Percentiles rank a stretch among this genome's conserved stretches.
Evolutionary conservation across 2,113 vertebrate species (phyloP).

Genomic region (Zapornia atra): DNA sequence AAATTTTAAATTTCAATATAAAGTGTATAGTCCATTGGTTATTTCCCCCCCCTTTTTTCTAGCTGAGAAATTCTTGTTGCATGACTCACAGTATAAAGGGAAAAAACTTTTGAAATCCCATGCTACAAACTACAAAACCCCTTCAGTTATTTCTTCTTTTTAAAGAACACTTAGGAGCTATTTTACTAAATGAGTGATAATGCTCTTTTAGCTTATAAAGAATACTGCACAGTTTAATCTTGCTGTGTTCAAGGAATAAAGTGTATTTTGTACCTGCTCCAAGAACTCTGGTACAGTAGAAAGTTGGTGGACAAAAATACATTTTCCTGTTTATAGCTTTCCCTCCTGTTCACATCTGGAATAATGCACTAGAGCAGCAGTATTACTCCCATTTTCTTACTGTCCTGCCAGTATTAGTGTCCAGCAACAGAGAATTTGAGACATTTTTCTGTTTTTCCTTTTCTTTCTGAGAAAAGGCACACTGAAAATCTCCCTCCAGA

Average conservation of each 20-base stretch:
- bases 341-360: slow-evolving; percentile 63
- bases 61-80: neutral
- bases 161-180: neutral
- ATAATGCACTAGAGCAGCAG: slow-evolving; percentile 42
- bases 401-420: slow-evolving; percentile 40
- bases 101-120: neutral
- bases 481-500: neutral
- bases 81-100: slow-evolving; percentile 2
- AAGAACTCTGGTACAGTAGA: slow-evolving; percentile 18
- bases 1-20: neutral
- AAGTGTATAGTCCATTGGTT: neutral
- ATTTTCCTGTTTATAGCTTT: slow-evolving; percentile 67
- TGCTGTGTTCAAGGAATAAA: neutral
- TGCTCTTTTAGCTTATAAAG: neutral
- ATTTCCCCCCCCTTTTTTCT: neutral
- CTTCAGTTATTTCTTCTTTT: neutral
- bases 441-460: slow-evolving; percentile 6
- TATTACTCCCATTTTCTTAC: slow-evolving; percentile 52
- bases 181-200: neutral
- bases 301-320: slow-evolving; percentile 36
- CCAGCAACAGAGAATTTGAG: slow-evolving; percentile 17
- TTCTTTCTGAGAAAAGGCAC: slow-evolving; percentile 8
- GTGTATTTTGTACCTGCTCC: slow-evolving; percentile 6
- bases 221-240: neutral
- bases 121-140: neutral